Evolutionary conservation across 2,113 vertebrate species (phyloP).

Genomic region (Pygoscelis antarcticus): DNA sequence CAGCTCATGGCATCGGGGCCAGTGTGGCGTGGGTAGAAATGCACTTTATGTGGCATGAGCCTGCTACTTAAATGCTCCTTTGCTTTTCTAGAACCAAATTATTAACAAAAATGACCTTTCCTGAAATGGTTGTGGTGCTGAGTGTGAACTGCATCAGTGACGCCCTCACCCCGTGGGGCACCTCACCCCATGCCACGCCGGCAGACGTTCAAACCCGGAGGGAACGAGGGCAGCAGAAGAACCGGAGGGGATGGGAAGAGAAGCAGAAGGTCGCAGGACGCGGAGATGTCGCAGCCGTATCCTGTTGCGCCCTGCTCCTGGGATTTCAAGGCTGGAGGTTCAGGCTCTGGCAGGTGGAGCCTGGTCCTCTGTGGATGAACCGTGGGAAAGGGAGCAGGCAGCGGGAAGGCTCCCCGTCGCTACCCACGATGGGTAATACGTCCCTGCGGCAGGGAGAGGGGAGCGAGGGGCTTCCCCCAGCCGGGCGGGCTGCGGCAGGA

Average conservation of each 20-base stretch:
- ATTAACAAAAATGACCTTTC: not conserved
- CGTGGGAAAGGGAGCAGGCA: not conserved
- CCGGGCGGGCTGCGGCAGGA: not conserved
- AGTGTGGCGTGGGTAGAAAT: not conserved
- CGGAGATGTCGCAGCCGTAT: accelerated
- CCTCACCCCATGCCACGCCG: too few species aligned
- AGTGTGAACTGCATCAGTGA: not conserved
- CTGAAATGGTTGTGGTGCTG: too few species aligned
- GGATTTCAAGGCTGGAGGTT: not conserved
- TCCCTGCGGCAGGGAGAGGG: not conserved
- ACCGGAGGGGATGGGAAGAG: not conserved
- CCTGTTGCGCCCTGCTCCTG: not conserved
- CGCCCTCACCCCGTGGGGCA: not conserved
- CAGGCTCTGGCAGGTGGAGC: not conserved
- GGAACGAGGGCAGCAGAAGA: not conserved
- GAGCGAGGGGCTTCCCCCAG: not conserved
- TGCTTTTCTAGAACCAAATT: not conserved
- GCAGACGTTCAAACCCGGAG: not conserved
- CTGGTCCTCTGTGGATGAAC: too few species aligned
- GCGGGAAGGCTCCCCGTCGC: not conserved
- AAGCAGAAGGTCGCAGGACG: not conserved
- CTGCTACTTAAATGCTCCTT: not conserved
- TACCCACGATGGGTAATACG: too few species aligned
- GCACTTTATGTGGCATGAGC: not conserved
- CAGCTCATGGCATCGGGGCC: not conserved